These are phyloP conservation scores for Sanderia malayensis DNA, from an alignment of 30 jellyfish, hydroid and myxozoan species.

Conservation along the genomic window DNA sequence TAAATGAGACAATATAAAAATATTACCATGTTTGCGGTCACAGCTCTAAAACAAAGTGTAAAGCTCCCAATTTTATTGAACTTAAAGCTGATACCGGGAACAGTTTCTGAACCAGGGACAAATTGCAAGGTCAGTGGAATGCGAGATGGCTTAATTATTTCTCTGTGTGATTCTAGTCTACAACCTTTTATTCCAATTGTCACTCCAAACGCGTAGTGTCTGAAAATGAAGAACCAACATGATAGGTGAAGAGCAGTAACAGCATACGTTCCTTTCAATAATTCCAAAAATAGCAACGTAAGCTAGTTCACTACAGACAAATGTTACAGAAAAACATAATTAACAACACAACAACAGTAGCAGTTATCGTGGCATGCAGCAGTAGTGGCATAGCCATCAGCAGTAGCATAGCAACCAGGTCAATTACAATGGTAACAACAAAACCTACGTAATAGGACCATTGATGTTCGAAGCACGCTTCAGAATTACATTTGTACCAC, in stretches of 20 bases:
- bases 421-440: no score
- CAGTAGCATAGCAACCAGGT: no score
- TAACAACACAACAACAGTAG: no score
- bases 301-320: no score
- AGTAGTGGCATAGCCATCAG: no score
- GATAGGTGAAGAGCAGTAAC: no score
- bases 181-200: constrained; percentile 9
- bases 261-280: no score
- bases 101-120: constrained; percentile 9
- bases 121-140: constrained; percentile 15
- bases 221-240: neutral
- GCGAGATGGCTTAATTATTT: neutral
- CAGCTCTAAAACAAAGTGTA: constrained; percentile 65
- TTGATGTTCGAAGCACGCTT: constrained; percentile 12
- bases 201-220: constrained; percentile 4
- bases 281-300: no score
- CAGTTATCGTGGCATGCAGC: no score
- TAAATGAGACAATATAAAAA: no score
- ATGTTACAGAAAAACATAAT: no score
- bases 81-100: constrained; percentile 2
- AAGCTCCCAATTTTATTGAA: constrained; percentile 44
- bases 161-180: neutral
- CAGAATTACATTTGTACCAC: neutral
- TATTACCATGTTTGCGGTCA: constrained; percentile 30
- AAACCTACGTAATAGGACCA: constrained; percentile 46